Conservation (phyloP, 2,797 vertebrate species). For the Margarornis squamiger region DNA sequence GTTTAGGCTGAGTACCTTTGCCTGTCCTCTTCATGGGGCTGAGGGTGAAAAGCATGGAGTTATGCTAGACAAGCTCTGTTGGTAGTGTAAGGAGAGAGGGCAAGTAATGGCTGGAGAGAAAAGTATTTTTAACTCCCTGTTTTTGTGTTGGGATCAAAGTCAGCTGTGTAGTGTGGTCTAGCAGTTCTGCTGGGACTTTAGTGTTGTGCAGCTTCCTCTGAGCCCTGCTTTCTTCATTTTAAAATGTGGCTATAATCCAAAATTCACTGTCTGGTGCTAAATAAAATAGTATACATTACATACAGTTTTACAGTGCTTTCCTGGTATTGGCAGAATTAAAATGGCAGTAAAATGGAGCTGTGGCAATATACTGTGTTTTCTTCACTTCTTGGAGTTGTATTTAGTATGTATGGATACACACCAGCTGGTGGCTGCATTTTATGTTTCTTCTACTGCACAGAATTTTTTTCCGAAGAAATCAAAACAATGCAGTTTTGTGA, state of each 20-base stretch:
- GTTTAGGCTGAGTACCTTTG: neutral
- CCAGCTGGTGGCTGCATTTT: neutral
- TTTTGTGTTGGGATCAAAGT: neutral
- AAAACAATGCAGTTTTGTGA: slow-evolving; percentile 1
- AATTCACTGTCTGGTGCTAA: neutral
- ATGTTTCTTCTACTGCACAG: neutral
- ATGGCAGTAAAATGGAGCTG: neutral
- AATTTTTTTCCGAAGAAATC: neutral
- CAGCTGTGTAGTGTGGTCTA: neutral
- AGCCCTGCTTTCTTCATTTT: neutral
- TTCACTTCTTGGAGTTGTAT: neutral
- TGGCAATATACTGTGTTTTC: neutral
- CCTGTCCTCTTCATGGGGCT: accelerated
- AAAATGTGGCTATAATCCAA: neutral
- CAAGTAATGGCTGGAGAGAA: neutral
- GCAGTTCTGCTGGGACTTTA: neutral
- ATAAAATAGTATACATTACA: neutral
- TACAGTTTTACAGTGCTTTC: neutral
- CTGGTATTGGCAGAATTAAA: neutral
- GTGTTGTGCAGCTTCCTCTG: neutral
- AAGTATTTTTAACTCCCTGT: neutral
- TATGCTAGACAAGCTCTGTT: neutral
- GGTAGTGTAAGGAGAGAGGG: neutral
- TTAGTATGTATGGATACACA: neutral
- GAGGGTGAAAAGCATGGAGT: neutral